These are phyloP conservation scores for Dugesia japonica DNA, from an alignment of 2,888 invertebrate genomes.

Conservation along the genomic window DNA sequence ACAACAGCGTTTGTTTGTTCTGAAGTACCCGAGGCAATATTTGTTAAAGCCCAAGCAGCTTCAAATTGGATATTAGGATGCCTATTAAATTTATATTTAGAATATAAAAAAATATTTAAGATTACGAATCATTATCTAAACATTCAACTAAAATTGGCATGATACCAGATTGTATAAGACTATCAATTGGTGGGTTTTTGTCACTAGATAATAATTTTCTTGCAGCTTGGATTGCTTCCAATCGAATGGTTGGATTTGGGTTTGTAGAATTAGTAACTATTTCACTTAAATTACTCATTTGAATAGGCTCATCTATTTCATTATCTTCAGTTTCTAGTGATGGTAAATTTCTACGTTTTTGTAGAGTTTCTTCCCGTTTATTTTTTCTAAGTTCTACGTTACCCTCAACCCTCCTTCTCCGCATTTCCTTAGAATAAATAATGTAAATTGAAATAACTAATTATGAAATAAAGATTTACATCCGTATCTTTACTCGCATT, in stretches of 20 bases:
- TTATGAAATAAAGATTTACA: background rate
- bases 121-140: slow-evolving; percentile 61
- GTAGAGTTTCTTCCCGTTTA: slow-evolving; percentile 85
- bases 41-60: slow-evolving; percentile 90
- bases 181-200: slow-evolving; percentile 92
- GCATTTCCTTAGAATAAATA: slow-evolving; percentile 30
- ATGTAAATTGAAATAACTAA: background rate
- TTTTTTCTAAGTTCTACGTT: slow-evolving; percentile 51
- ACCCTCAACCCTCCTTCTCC: slow-evolving; percentile 24
- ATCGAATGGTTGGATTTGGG: slow-evolving; percentile 61
- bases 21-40: slow-evolving; percentile 83
- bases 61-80: slow-evolving; percentile 75
- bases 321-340: slow-evolving; percentile 60
- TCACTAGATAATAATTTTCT: slow-evolving; percentile 87
- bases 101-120: slow-evolving; percentile 23
- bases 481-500: background rate
- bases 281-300: slow-evolving; percentile 54
- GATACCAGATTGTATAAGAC: slow-evolving; percentile 77
- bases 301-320: slow-evolving; percentile 37
- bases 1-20: slow-evolving; percentile 79
- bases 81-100: slow-evolving; percentile 20
- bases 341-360: slow-evolving; percentile 86
- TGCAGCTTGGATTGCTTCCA: slow-evolving; percentile 79
- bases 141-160: slow-evolving; percentile 80
- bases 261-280: slow-evolving; percentile 72